A percentile compares a stretch with the other conserved stretches of the same genome.
Conservation (phyloP, 2,888 invertebrate genomes). For the Abscondita cerata region DNA sequence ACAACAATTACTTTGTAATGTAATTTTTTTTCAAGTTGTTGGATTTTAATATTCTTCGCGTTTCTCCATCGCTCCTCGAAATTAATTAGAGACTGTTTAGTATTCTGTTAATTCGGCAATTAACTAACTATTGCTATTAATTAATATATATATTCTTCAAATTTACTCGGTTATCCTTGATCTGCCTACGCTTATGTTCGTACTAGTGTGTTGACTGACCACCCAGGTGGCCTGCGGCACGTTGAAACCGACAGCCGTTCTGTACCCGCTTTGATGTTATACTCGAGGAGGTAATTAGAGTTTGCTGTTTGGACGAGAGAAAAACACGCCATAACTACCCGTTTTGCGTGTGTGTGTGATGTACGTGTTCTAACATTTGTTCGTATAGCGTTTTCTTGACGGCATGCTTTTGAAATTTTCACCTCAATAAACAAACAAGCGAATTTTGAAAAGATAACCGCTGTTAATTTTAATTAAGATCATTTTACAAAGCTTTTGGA, state of each 20-base stretch:
- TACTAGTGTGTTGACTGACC: constrained; percentile 41
- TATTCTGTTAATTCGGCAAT: too few species aligned
- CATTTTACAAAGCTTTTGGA: not conserved
- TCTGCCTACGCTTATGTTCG: constrained; percentile 35
- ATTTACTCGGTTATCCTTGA: constrained; percentile 35
- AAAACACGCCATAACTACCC: constrained; percentile 39
- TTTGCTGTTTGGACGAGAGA: constrained; percentile 44
- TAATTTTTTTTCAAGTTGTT: too few species aligned
- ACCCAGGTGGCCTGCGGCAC: constrained; percentile 39
- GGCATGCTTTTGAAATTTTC: constrained; percentile 14
- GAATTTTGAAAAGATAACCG: constrained; percentile 2
- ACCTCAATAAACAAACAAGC: not conserved
- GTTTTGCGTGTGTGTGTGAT: constrained; percentile 23
- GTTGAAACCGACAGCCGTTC: constrained; percentile 44
- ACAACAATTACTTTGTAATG: too few species aligned
- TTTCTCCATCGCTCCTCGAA: too few species aligned
- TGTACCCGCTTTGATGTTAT: constrained; percentile 49
- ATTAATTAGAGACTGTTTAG: too few species aligned
- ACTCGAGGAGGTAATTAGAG: constrained; percentile 49
- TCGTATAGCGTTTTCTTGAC: constrained; percentile 17
- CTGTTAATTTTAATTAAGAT: constrained; percentile 2
- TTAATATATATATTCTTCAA: constrained; percentile 30
- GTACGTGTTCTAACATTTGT: constrained; percentile 6
- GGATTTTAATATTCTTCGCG: too few species aligned
- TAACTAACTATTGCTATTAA: too few species aligned